Conservation (phyloP, 2,797 vertebrate species). For the Dermochelys coriacea region DNA sequence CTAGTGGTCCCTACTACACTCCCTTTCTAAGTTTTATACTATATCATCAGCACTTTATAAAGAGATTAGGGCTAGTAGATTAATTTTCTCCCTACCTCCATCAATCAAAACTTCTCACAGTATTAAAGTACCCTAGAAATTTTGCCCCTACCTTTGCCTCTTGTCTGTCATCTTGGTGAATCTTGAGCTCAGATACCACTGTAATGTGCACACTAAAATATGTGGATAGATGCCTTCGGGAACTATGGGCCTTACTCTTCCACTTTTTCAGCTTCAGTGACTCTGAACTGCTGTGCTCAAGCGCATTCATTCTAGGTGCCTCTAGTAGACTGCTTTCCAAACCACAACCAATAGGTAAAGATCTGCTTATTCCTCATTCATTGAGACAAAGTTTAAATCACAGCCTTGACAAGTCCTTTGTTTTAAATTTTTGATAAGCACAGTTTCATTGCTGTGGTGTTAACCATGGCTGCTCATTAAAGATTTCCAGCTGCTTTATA, state of each 20-base stretch:
- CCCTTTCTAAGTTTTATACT: neutral
- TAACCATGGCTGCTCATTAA: neutral
- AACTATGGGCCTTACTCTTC: neutral
- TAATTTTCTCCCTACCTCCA: neutral
- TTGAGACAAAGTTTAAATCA: neutral
- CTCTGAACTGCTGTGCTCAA: neutral
- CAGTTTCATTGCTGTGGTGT: neutral
- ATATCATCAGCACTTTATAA: neutral
- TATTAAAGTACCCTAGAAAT: neutral
- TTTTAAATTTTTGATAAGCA: neutral
- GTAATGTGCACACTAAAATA: neutral
- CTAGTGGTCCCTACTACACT: neutral
- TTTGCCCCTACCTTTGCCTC: neutral
- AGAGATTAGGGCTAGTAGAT: neutral
- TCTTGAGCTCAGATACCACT: neutral
- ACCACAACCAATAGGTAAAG: neutral
- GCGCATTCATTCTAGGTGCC: neutral
- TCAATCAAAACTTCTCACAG: neutral
- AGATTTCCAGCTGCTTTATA: neutral
- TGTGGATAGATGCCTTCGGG: neutral
- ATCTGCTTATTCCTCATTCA: neutral
- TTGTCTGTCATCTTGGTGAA: neutral
- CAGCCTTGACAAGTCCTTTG: neutral
- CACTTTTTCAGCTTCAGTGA: neutral
- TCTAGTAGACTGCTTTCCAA: neutral